Base-by-base conservation (phyloP, 2,888 invertebrate genomes). In the Clanis bilineata region DNA sequence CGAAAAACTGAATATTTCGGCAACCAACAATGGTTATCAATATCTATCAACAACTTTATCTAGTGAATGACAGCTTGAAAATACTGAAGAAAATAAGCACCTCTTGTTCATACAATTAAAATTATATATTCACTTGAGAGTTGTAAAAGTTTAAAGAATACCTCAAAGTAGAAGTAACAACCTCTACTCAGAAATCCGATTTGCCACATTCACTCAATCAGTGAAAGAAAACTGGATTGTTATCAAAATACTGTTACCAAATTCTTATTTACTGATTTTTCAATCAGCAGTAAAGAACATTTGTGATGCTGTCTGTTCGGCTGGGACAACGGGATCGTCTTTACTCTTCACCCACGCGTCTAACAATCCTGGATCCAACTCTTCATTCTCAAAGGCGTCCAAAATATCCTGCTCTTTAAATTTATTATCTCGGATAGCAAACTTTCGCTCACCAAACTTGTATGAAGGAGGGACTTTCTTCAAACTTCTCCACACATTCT, bases 401-500 rank as follows among this genome's bases (percentile, higher is more conserved):
- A 66, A 62, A 23, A 90, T 80, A 67, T 89, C 86, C n/a, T 82
- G 64, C 60, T 87, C 83, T 62, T 78, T 77, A 59, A 80, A 85
- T 18, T 79, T 77, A 6, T 63, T 61, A 12, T 61, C 66, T 45
- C 62, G 68, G 5, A 62, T 66, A 7, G 32, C 12, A 36, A 64
- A 62, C 58, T 66, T 73, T 23, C 70, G 69, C 10, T 74, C 71
- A 0, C 79, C 77, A 54, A 82, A 64, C 58, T 71, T 70, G 54
- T 72, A 82, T 38, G 75, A 69, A 1, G 83, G 75, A 0, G 90
- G 87, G 4, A 89, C 69, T 43, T 66, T 73, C 61, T 74, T 80
- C n/a, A 90, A 65, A 12, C 73, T 66, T 45, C 73, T 83, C 87
- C 85, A 86, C 22, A 86, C 44, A 6, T 71, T 64, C 7, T 78